Percentiles rank a stretch among this genome's conserved stretches.
These are phyloP conservation scores for Tachuris rubrigastra DNA, from an alignment of 2,113 vertebrate genomes.

Conservation along the genomic window DNA sequence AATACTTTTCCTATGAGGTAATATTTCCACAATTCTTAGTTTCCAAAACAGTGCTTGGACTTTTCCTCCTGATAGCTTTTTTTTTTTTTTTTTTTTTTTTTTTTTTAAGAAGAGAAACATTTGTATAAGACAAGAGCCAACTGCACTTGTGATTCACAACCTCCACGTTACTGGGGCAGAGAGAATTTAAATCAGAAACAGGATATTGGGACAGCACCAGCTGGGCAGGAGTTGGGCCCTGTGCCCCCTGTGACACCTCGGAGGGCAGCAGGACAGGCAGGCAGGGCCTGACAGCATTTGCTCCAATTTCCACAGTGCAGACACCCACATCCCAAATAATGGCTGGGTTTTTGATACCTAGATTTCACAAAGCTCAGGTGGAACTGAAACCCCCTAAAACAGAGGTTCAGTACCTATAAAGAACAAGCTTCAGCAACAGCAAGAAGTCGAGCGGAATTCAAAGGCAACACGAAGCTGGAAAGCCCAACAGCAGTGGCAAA, in stretches of 20 bases:
- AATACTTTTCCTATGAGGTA: constrained; percentile 34
- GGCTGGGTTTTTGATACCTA: not conserved
- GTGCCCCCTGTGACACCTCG: rapidly evolving
- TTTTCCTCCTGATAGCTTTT: not conserved
- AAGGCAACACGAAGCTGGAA: not conserved
- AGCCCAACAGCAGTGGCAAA: not conserved
- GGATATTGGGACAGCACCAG: not conserved
- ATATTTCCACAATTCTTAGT: constrained; percentile 1
- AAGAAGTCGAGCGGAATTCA: not conserved
- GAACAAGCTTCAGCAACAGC: not conserved
- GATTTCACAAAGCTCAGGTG: not conserved
- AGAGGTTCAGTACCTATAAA: not conserved
- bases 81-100: not conserved
- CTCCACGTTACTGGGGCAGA: not conserved
- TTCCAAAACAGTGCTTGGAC: constrained; percentile 19
- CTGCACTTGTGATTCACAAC: not conserved
- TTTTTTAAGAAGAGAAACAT: not conserved
- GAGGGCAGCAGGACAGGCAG: not conserved
- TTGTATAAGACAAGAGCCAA: not conserved
- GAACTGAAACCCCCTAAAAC: not conserved
- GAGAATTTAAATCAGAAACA: not conserved
- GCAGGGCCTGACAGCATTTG: rapidly evolving
- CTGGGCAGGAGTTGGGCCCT: not conserved
- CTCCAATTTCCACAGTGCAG: not conserved
- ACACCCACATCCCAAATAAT: not conserved